Base-by-base conservation (phyloP, 2,888 invertebrate species). In the Diarsia mendica region DNA sequence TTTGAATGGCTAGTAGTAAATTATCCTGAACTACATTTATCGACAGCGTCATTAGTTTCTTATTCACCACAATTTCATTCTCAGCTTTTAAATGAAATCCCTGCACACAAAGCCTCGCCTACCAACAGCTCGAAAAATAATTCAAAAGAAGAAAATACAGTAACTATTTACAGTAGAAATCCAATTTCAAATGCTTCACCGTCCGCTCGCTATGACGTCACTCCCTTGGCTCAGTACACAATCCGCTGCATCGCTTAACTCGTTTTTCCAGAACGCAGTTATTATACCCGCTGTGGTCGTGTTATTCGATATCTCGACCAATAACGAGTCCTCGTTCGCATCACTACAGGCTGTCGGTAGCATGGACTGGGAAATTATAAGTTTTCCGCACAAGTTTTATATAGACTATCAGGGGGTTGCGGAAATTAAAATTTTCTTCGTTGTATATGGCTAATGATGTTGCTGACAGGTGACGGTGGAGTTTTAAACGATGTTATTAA, bases 311-410 rank as follows among this genome's bases (percentile, higher is more conserved):
- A 82, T 84, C 79, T 75, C 75, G 75, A 79, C 84, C 80, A 82
- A 84, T 86, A 87, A 87, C 83, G 87, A 86, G 77, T 80, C 83
- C 55, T 79, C 80, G 79, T 84, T 86, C 82, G 82, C 80, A 87
- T 87, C 84, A 86, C 79, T 87, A 82, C 82, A 70, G 68, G 80
- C 82, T 86, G 85, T 85, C 82, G 77, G 72, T 75, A 49, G 66
- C 85, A 85, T 67, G 72, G 72, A 70, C 80, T 63, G 68, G 70
- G 48, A 82, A 86, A 86, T 85, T 80, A 88, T 79, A 85, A 74
- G 80, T 76, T 80, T 77, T 72, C 73, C 63, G 61, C 69, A 49
- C 49, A 80, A 53, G 69, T 75, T 75, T 74, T 69, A 72, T 72
- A 61, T 73, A 75, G 79, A 76, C 80, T 76, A 83, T 67, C 58